Conservation (phyloP, 2,888 invertebrate genomes). For the Limenitis arthemis region DNA sequence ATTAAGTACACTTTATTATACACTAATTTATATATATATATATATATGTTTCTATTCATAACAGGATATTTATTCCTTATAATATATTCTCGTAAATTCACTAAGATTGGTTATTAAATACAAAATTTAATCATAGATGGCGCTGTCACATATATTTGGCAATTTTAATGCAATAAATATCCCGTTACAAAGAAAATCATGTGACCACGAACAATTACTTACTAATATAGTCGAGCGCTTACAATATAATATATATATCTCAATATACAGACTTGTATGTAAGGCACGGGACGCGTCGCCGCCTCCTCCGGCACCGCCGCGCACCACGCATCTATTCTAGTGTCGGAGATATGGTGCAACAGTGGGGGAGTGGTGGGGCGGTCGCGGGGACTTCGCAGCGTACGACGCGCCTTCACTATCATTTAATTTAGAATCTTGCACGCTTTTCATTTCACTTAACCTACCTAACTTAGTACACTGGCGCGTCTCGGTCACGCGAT, state of each 20-base stretch:
- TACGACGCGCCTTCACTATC: conserved; percentile 46
- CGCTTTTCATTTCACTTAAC: conserved; percentile 44
- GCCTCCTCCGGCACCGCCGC: conserved; percentile 28
- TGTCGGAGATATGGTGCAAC: background rate
- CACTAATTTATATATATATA: too few relatives aligned
- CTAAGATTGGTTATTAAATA: too few relatives aligned
- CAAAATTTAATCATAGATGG: too few relatives aligned
- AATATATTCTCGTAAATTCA: too few relatives aligned
- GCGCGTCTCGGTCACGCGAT: background rate
- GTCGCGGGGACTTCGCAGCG: conserved; percentile 18
- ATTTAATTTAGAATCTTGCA: conserved; percentile 63
- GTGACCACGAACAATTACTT: too few relatives aligned
- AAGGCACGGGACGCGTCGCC: conserved; percentile 53
- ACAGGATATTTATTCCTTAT: too few relatives aligned
- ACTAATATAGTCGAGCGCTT: background rate
- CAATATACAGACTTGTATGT: conserved; percentile 46
- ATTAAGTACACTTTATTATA: conserved; percentile 26
- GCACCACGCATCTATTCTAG: conserved; percentile 15
- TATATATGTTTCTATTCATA: too few relatives aligned
- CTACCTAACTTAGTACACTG: conserved; percentile 2
- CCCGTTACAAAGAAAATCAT: too few relatives aligned
- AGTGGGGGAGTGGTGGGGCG: background rate
- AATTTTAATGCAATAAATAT: too few relatives aligned
- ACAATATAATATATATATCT: conserved; percentile 10
- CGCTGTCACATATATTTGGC: too few relatives aligned